These are phyloP conservation scores for Heliconius cydno DNA, from an alignment of 2,888 invertebrate species.

Conservation along the genomic window DNA sequence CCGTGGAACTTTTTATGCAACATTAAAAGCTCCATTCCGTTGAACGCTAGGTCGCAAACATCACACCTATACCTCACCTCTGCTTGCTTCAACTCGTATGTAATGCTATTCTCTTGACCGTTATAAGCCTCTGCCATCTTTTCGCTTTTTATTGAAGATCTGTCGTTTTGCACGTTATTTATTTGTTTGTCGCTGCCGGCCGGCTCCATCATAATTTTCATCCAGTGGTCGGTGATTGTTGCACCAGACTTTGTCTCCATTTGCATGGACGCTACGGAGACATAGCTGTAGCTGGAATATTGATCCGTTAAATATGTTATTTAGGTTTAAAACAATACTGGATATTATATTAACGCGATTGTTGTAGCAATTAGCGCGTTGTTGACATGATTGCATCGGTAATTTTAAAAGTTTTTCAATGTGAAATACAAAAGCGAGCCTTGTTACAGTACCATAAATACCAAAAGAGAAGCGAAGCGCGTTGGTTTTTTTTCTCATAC, in stretches of 20 bases:
- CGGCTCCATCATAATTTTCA: conserved; percentile 81
- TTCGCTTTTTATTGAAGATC: conserved; percentile 73
- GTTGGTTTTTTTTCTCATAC: conserved; percentile 72
- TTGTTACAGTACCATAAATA: conserved; percentile 83
- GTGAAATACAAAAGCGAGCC: conserved; percentile 81
- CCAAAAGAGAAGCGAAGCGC: conserved; percentile 82
- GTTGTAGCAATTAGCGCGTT: conserved; percentile 66
- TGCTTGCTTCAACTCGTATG: conserved; percentile 68
- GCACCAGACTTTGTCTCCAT: conserved; percentile 77
- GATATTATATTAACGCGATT: conserved; percentile 54
- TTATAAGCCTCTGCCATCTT: conserved; percentile 77
- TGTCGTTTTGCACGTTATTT: conserved; percentile 56
- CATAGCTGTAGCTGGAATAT: conserved; percentile 65
- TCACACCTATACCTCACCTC: conserved; percentile 71
- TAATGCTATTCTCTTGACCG: conserved; percentile 64
- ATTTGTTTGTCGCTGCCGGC: conserved; percentile 70
- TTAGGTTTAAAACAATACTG: conserved; percentile 57
- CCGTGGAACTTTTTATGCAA: conserved; percentile 79
- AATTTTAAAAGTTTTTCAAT: conserved; percentile 68
- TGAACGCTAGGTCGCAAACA: conserved; percentile 76
- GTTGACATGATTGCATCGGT: conserved; percentile 72
- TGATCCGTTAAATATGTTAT: conserved; percentile 66
- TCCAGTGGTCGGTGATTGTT: conserved; percentile 75
- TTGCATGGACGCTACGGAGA: conserved; percentile 66
- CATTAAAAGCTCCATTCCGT: conserved; percentile 75